phyloP scores from a whole-genome alignment of 2,797 vertebrate genomes.

The Sebastes oblongus region DNA sequence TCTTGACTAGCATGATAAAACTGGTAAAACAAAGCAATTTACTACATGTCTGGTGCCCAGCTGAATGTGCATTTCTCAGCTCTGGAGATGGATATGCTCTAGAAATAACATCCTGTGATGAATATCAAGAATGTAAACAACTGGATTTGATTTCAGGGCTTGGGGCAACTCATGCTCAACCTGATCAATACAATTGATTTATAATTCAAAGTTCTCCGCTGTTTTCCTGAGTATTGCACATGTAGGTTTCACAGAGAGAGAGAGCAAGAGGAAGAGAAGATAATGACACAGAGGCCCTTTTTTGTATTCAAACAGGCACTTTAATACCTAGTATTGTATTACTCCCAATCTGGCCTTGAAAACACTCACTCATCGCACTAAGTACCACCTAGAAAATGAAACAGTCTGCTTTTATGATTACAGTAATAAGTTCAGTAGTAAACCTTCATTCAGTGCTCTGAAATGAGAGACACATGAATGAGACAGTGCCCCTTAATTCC shows the following conservation, averaged over 20 bases:
- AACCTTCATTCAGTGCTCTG: background rate
- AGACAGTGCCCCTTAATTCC: background rate
- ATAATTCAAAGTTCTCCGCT: constrained; percentile 28
- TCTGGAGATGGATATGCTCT: background rate
- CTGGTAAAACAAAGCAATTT: background rate
- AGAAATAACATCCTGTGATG: constrained; percentile 4
- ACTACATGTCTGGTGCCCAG: background rate
- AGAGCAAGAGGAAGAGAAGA: background rate
- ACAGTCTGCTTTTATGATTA: constrained; percentile 31
- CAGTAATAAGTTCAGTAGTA: constrained; percentile 13
- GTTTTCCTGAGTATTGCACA: constrained; percentile 8
- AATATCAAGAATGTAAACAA: constrained; percentile 33
- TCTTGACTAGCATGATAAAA: background rate
- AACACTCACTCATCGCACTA: constrained; percentile 14
- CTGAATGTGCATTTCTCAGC: background rate
- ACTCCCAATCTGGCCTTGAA: constrained; percentile 18
- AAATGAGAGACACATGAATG: background rate
- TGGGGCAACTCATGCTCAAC: background rate
- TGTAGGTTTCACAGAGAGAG: background rate
- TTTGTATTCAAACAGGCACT: constrained; percentile 9
- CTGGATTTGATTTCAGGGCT: constrained; percentile 41
- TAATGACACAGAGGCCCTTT: background rate
- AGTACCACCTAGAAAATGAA: constrained; percentile 33
- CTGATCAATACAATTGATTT: constrained; percentile 47
- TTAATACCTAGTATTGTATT: constrained; percentile 7